These are phyloP conservation scores for Oncorhynchus tshawytscha DNA, from an alignment of 2,113 vertebrate genomes.

Conservation along the genomic window DNA sequence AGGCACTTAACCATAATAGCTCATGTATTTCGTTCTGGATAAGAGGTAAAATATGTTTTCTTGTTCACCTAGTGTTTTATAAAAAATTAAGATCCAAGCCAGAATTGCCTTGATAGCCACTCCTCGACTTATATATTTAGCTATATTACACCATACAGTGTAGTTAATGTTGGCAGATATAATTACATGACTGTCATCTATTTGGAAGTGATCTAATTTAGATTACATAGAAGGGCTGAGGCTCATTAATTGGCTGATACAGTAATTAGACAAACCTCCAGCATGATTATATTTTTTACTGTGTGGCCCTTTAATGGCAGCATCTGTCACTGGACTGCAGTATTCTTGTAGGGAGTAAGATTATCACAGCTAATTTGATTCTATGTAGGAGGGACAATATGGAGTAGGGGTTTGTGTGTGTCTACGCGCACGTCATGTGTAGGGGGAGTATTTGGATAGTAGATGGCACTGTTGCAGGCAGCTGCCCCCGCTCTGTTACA, in stretches of 20 bases:
- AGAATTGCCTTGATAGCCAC: no score
- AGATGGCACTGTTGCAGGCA: background rate
- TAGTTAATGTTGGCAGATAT: constrained; percentile 11
- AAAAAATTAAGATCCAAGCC: no score
- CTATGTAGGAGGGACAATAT: background rate
- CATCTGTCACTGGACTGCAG: constrained; percentile 59
- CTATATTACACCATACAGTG: background rate
- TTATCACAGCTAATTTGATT: constrained; percentile 1
- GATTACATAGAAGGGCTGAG: constrained; percentile 51
- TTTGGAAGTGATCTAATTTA: constrained; percentile 53
- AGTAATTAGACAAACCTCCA: constrained; percentile 56
- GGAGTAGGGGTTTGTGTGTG: background rate
- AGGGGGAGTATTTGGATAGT: background rate
- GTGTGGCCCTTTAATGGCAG: constrained; percentile 57
- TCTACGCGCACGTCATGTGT: background rate
- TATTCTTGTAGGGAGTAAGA: constrained; percentile 28
- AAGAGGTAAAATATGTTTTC: no score
- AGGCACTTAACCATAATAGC: no score
- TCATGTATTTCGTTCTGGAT: no score
- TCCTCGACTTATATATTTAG: background rate
- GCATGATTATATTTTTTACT: constrained; percentile 55
- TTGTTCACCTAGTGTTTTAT: no score
- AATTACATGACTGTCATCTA: constrained; percentile 41
- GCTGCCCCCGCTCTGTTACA: background rate
- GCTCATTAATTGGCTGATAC: constrained; percentile 60